Evolutionary conservation across 92 coral and sea anemone species (phyloP), one percentile per base, ranked within the genome.

Genomic region (Epizoanthus rinbou): DNA sequence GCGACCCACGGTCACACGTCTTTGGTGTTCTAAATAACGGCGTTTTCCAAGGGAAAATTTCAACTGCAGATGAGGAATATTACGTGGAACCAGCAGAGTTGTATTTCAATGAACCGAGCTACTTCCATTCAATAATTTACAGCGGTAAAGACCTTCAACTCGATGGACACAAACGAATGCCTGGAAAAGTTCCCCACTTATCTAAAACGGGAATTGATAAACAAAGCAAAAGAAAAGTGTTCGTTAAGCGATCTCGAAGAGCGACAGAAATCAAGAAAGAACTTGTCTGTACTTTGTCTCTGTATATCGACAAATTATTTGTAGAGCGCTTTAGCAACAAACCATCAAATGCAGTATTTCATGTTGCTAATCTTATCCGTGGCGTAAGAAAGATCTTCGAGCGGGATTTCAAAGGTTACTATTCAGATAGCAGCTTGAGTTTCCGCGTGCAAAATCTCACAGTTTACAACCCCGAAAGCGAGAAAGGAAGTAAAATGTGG

Each of bases 81-180:
- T 94, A 90, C 64, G 90, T 94, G 57, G 98, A 94, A 19, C 92
- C 94, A 8, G 90, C 98, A 41, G 87, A 90, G 45, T 86, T 87
- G 75, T 90, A 92, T 79, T 73, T 94, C 76, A 79, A 92, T 8
- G 79, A 86, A 18, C 91, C 92, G 64, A 63, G 68, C 18, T 87
- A 85, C 57, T 94, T 94, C 74, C 98, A 91, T 65, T 94, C 98
- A 2, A 97, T 94, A 14, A 94, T 94, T 31, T 94, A 94, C 88
- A 88, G 75, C 52, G 85, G 84, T 59, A 85, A 82, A 78, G 94
- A 94, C 60, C 89, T 94, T 13, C 82, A 88, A 19, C 87, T 88
- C 24, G 80, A 88, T 10, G 87, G 87, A 9, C 76, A 75, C 19
- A 74, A 74, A 54, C 64, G 74, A 45, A 64, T 65, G 11, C 81